These are phyloP conservation scores for Drosophila orosa DNA, from an alignment of 1,140 invertebrate species.

Conservation along the genomic window DNA sequence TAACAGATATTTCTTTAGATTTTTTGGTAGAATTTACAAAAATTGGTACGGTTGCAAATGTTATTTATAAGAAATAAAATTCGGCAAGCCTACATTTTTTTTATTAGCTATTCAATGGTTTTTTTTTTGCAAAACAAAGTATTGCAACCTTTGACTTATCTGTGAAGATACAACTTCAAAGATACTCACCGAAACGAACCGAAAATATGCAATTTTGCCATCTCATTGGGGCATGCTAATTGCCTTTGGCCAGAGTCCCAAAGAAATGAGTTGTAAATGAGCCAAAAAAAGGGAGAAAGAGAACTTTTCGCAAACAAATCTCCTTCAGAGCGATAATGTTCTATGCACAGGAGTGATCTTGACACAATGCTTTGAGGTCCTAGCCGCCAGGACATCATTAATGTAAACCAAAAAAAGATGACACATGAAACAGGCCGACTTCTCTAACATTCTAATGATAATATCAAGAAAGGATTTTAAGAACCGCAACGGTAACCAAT, in stretches of 20 bases:
- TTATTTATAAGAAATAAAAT: too few relatives aligned
- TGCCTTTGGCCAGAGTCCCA: constrained; percentile 74
- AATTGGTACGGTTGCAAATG: too few relatives aligned
- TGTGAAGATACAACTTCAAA: constrained; percentile 61
- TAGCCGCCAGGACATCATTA: constrained; percentile 58
- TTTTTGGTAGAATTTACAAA: neutral
- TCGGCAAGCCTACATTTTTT: too few relatives aligned
- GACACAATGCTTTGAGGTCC: constrained; percentile 60
- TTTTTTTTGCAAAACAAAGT: constrained; percentile 9
- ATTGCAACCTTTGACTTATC: constrained; percentile 37
- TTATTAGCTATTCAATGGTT: neutral
- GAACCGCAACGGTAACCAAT: constrained; percentile 61
- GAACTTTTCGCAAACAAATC: constrained; percentile 45
- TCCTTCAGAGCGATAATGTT: constrained; percentile 19
- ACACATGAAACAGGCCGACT: constrained; percentile 60
- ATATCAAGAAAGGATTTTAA: constrained; percentile 65
- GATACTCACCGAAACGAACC: constrained; percentile 23
- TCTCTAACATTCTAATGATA: constrained; percentile 66
- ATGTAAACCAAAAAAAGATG: constrained; percentile 37
- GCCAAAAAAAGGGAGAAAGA: constrained; percentile 49
- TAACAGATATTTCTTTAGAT: neutral
- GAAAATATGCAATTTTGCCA: constrained; percentile 44
- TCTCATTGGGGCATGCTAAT: constrained; percentile 73
- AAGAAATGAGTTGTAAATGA: constrained; percentile 82
- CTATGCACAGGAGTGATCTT: constrained; percentile 32